Percentiles rank a stretch among this genome's conserved stretches.
These are phyloP conservation scores for Drosophila flavopinicola DNA, from an alignment of 2,888 invertebrate species.

Conservation along the genomic window DNA sequence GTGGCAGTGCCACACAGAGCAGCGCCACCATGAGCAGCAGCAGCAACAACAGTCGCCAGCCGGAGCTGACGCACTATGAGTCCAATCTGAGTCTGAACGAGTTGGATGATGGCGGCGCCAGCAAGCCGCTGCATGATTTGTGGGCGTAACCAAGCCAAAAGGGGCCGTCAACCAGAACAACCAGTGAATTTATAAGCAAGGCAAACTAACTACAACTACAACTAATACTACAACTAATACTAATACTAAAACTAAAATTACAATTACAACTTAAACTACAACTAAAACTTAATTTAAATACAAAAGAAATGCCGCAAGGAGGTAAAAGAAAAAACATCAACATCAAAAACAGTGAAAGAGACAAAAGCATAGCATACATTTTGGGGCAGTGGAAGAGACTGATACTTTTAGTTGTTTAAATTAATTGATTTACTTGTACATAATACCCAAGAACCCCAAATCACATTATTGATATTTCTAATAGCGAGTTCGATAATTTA, in stretches of 20 bases:
- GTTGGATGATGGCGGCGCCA: slow-evolving; percentile 65
- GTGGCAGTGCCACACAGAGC: slow-evolving; percentile 76
- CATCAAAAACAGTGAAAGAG: not conserved
- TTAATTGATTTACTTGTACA: slow-evolving; percentile 41
- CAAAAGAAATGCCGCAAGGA: slow-evolving; percentile 10
- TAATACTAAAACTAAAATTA: slow-evolving; percentile 19
- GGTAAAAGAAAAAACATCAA: slow-evolving; percentile 5
- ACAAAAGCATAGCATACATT: slow-evolving; percentile 56
- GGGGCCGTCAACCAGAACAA: slow-evolving; percentile 41
- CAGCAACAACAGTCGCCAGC: slow-evolving; percentile 75
- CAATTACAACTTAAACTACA: slow-evolving; percentile 25
- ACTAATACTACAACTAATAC: slow-evolving; percentile 25
- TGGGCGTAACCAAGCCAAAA: slow-evolving; percentile 80
- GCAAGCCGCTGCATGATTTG: slow-evolving; percentile 68
- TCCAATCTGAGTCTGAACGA: slow-evolving; percentile 82
- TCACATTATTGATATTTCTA: slow-evolving; percentile 22
- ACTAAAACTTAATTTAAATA: slow-evolving; percentile 23
- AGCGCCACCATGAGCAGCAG: slow-evolving; percentile 81
- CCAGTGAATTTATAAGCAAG: slow-evolving; percentile 77
- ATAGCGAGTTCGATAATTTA: slow-evolving; percentile 41
- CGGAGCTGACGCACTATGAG: slow-evolving; percentile 80
- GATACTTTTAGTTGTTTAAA: slow-evolving; percentile 81
- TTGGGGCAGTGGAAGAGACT: slow-evolving; percentile 78
- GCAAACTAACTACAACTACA: slow-evolving; percentile 37
- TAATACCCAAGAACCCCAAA: slow-evolving; percentile 34